Conservation (phyloP, 2,113 vertebrate genomes). For the Chroicocephalus ridibundus region DNA sequence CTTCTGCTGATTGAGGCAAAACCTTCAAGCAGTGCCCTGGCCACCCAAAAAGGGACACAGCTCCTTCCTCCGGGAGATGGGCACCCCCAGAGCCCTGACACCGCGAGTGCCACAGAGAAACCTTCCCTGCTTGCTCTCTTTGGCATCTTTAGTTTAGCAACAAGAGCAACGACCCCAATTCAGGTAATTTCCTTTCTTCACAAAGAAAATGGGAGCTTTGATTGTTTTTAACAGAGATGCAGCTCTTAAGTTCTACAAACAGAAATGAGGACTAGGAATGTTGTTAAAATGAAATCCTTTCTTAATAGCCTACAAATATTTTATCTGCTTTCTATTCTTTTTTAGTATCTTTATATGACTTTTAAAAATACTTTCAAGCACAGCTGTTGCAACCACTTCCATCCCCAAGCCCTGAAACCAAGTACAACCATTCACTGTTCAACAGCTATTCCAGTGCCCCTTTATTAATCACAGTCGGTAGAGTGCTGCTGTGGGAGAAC, state of each 20-base stretch:
- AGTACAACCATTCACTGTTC: not conserved
- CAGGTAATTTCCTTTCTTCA: not conserved
- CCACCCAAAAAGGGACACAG: not conserved
- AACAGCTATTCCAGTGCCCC: not conserved
- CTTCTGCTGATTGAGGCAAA: not conserved
- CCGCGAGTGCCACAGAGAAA: rapidly evolving
- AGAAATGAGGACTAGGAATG: rapidly evolving
- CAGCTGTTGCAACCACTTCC: not conserved
- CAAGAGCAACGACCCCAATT: not conserved
- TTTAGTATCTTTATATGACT: not conserved
- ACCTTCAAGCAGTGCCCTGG: not conserved
- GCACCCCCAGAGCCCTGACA: not conserved
- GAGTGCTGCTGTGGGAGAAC: rapidly evolving
- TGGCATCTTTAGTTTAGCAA: not conserved
- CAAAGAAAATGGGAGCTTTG: not conserved
- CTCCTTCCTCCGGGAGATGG: not conserved
- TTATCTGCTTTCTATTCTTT: not conserved
- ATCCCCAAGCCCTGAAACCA: not conserved
- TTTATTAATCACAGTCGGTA: rapidly evolving
- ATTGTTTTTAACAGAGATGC: not conserved
- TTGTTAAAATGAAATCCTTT: not conserved
- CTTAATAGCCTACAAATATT: not conserved
- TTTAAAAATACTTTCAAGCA: not conserved
- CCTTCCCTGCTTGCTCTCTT: rapidly evolving
- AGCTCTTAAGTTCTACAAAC: not conserved